phyloP scores from a whole-genome alignment of 2,797 vertebrate genomes.

The Macropodus opercularis region DNA sequence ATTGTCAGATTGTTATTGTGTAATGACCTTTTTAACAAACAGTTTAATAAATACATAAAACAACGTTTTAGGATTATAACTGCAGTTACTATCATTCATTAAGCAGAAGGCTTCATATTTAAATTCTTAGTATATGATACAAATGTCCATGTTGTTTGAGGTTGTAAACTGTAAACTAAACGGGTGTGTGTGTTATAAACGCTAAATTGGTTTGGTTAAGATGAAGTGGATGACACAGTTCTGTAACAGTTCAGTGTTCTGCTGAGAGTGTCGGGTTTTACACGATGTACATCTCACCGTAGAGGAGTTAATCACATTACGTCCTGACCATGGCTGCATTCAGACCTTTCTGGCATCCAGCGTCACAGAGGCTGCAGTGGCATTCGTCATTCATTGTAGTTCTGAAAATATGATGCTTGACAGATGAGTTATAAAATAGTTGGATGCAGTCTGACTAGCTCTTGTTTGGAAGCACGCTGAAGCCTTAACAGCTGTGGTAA shows the following conservation, averaged over 20 bases:
- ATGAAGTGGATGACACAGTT: background rate
- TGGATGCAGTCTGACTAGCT: background rate
- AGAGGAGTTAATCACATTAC: background rate
- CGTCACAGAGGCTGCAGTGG: slow-evolving; percentile 22
- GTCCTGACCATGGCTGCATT: slow-evolving; percentile 12
- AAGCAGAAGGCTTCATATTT: no score
- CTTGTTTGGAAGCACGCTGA: slow-evolving; percentile 20
- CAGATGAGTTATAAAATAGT: background rate
- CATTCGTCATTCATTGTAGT: slow-evolving; percentile 17
- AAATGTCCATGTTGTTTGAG: no score
- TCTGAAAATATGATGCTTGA: background rate
- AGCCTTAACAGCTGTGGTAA: slow-evolving; percentile 12
- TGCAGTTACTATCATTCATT: no score
- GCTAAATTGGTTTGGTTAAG: background rate
- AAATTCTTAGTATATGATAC: no score
- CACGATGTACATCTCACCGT: background rate
- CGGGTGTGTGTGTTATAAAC: no score
- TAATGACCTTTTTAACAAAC: background rate
- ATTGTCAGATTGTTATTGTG: background rate
- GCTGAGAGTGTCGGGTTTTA: background rate
- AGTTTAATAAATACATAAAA: no score
- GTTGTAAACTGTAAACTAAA: no score
- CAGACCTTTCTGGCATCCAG: slow-evolving; percentile 30
- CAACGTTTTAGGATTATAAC: no score
- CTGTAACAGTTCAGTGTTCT: background rate